Conservation (phyloP, 2,888 invertebrate genomes). For the Eristalinus aeneus region DNA sequence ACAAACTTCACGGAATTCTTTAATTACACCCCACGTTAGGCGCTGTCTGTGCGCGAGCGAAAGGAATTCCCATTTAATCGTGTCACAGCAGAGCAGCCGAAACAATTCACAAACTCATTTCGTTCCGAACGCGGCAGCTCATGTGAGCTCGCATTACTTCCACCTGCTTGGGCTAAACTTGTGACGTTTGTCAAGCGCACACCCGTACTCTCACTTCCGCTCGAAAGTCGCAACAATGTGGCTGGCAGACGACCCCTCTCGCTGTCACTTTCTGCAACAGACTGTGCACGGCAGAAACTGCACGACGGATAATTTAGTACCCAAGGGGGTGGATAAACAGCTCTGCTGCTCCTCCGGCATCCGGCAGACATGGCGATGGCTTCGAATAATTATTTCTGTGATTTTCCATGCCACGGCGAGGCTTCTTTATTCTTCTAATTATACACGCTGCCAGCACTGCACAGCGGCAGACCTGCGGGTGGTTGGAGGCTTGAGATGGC, state of each 20-base stretch:
- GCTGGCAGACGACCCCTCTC: constrained; percentile 9
- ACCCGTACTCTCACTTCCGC: not conserved
- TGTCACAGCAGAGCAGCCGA: constrained; percentile 48
- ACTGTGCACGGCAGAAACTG: constrained; percentile 36
- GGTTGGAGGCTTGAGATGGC: constrained; percentile 18
- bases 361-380: constrained; percentile 22
- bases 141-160: constrained; percentile 58
- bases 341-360: not conserved
- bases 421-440: constrained; percentile 63
- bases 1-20: not conserved
- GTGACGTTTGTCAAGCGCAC: constrained; percentile 46
- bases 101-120: constrained; percentile 62
- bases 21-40: not conserved
- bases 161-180: constrained; percentile 59
- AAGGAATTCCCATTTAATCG: constrained; percentile 11
- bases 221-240: constrained; percentile 51
- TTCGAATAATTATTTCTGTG: constrained; percentile 60
- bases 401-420: constrained; percentile 26
- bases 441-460: constrained; percentile 52
- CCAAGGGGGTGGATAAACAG: constrained; percentile 50
- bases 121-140: constrained; percentile 36
- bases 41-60: not conserved
- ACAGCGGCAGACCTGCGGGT: constrained; percentile 13
- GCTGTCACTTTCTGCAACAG: not conserved
- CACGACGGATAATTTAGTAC: constrained; percentile 60